Evolutionary conservation across 2,888 invertebrate genomes (phyloP).

Genomic region (Drosophila sordidapex): DNA sequence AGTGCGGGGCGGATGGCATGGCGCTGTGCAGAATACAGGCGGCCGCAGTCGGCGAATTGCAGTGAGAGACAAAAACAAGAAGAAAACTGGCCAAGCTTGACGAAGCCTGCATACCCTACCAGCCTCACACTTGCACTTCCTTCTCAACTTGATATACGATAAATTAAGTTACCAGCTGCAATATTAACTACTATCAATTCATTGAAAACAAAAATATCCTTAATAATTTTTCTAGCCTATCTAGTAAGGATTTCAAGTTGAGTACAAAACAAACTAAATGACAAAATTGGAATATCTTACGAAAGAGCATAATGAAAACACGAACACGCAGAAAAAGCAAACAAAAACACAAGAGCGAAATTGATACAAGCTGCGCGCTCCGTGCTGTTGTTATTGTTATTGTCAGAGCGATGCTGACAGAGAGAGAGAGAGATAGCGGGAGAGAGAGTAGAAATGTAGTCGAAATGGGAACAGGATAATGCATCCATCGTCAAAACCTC

Average conservation of each 20-base stretch:
- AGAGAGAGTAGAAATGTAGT: constrained; percentile 24
- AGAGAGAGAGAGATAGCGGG: constrained; percentile 38
- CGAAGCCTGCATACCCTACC: constrained; percentile 36
- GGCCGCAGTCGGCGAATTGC: constrained; percentile 73
- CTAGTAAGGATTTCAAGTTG: background rate
- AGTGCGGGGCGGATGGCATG: constrained; percentile 37
- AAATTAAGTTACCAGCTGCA: background rate
- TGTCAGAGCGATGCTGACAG: constrained; percentile 65
- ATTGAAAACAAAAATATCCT: background rate
- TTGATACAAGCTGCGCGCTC: constrained; percentile 64
- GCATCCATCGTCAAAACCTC: background rate
- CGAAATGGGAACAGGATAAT: constrained; percentile 1
- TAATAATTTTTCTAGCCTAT: background rate
- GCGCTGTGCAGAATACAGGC: constrained; percentile 61
- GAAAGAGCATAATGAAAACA: constrained; percentile 65
- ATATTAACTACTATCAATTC: background rate
- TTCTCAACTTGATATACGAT: background rate
- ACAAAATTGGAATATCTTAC: background rate
- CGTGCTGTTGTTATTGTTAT: constrained; percentile 45
- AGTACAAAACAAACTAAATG: constrained; percentile 4
- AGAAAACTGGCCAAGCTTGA: constrained; percentile 11
- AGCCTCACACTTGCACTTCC: background rate
- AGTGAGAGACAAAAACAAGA: constrained; percentile 70
- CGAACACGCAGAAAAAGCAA: constrained; percentile 72
- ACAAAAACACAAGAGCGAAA: constrained; percentile 76